Percentiles rank a stretch among this genome's conserved stretches.
Conservation (phyloP, 2,113 vertebrate genomes). For the Tragelaphus scriptus region DNA sequence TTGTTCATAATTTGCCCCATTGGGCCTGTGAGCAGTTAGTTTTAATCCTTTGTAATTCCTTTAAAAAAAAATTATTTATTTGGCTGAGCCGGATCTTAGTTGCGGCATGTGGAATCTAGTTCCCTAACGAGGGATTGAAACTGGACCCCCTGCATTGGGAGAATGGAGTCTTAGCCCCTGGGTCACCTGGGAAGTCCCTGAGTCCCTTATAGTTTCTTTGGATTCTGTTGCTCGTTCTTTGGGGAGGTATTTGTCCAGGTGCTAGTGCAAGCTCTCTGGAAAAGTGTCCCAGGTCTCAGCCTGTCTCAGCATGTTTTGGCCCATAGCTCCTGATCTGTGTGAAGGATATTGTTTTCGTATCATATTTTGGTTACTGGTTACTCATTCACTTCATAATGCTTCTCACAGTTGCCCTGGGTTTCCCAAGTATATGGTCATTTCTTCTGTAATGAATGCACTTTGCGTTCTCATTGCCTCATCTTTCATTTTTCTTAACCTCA, state of each 20-base stretch:
- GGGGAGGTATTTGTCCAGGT: neutral
- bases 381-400: fast-evolving
- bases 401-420: neutral
- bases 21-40: neutral
- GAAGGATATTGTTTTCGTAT: neutral
- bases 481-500: neutral
- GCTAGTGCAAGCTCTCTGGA: neutral
- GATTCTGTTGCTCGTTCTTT: neutral
- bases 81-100: neutral
- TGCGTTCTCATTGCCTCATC: neutral
- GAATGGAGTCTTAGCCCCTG: neutral
- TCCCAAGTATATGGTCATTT: neutral
- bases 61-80: neutral
- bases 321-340: neutral
- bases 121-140: neutral
- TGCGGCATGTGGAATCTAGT: neutral
- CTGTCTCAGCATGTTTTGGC: neutral
- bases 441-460: neutral
- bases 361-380: neutral
- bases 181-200: neutral
- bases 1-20: neutral
- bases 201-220: neutral
- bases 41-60: neutral
- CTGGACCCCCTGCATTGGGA: neutral
- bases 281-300: neutral